A percentile compares a stretch with the other conserved stretches of the same genome.
phyloP scores from a whole-genome alignment of 1,140 invertebrate species.

The Macrosteles quadrilineatus region DNA sequence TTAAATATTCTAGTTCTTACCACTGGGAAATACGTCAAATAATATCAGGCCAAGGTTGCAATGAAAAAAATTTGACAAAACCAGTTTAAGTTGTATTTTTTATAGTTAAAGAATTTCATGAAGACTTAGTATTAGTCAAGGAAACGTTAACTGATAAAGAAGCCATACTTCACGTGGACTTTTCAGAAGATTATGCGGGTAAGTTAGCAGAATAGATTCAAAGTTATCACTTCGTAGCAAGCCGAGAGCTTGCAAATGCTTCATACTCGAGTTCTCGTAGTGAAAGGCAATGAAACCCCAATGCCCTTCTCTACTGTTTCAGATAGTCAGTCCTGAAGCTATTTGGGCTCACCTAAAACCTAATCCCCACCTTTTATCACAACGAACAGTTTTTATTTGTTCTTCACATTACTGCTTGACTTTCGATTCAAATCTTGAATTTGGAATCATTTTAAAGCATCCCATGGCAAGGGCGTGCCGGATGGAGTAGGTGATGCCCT shows the following conservation, averaged over 20 bases:
- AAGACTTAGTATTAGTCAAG: not conserved
- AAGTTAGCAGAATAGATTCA: not conserved
- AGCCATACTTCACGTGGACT: not conserved
- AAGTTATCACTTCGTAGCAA: not conserved
- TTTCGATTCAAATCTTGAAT: too few species aligned
- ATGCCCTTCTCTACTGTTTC: slow-evolving; percentile 35
- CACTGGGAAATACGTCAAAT: too few species aligned
- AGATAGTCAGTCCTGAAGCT: slow-evolving; percentile 25
- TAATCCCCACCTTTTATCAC: not conserved
- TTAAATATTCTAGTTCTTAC: too few species aligned
- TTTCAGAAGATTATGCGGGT: not conserved
- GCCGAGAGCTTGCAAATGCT: not conserved
- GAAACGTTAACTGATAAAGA: not conserved
- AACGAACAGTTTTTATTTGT: too few species aligned
- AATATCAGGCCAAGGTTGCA: not conserved
- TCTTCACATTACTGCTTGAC: too few species aligned
- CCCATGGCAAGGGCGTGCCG: too few species aligned
- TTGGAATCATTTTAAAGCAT: too few species aligned
- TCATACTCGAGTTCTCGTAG: not conserved
- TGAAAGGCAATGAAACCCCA: not conserved
- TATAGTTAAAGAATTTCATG: not conserved
- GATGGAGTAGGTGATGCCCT: too few species aligned
- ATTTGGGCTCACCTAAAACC: slow-evolving; percentile 31
- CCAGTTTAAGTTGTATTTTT: not conserved
- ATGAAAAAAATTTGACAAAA: not conserved